Base-by-base conservation (phyloP, 2,888 invertebrate species). In the Pachycephus smyrnensis region DNA sequence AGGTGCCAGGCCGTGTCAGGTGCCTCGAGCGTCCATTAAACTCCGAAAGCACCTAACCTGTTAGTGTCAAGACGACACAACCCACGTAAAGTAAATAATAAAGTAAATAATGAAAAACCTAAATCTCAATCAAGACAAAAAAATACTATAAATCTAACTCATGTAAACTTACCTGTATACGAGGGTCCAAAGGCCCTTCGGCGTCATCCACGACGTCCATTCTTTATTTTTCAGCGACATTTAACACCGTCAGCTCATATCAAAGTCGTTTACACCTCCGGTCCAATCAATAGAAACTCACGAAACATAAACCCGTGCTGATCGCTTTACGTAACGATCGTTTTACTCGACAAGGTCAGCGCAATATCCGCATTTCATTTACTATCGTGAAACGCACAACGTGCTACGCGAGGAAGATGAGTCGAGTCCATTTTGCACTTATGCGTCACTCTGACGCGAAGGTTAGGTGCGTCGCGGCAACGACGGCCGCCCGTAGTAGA, bases 181-280 rank as follows among this genome's bases (percentile, higher is more conserved):
- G 90, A 78, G 93, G 93, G 86, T 93, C 93, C 87, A 93, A 87
- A 79, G 92, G 92, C 81, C 90, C 92, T 81, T 92, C 92, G 86
- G 88, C 89, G 86, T 91, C 91, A 86, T 91, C 90, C 85, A 88
- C 86, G 86, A 88, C 88, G 88, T 90, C 90, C 91, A 91, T 91
- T 79, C 85, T 88, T 86, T 78, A 82, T 79, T 82, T 83, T 84
- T 79, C 73, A 84, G 83, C 86, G 86, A 84, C 90, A 89, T 90
- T 89, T 89, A 88, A 86, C 84, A 75, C 78, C 79, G 80, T 87
- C 82, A 84, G 82, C 82, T 86, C 84, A 86, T 86, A 68, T 80
- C 81, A 74, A 69, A 73, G n/a, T 9, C 9, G n/a, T 71, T 15
- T 31, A 15, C 31, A 31, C 30, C 12, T 30, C 71, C 31, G 12